phyloP scores from a whole-genome alignment of 2,797 vertebrate species.

The Dipus sagitta region DNA sequence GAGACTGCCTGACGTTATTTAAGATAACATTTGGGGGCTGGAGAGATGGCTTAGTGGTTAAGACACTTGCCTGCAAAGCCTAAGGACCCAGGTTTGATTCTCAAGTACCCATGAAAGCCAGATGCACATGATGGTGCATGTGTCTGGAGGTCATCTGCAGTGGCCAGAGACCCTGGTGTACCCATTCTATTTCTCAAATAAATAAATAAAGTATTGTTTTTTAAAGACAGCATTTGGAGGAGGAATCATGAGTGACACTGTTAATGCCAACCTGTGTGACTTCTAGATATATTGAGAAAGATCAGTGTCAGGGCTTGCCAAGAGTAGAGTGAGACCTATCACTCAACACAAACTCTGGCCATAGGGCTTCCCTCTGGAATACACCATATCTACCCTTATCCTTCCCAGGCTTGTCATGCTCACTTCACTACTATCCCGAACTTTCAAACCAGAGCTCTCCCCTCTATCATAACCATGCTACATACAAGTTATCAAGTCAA shows the following conservation, averaged over 20 bases:
- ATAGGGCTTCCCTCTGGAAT: constrained; percentile 10
- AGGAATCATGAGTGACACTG: neutral
- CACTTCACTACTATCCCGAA: neutral
- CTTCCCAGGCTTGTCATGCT: constrained; percentile 29
- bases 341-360: constrained; percentile 12
- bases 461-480: neutral
- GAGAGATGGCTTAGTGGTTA: too few species aligned
- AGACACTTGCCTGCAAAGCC: too few species aligned
- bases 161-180: too few species aligned
- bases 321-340: neutral
- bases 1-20: neutral
- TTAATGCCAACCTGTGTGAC: neutral
- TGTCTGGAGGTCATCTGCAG: too few species aligned
- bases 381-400: neutral
- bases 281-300: constrained; percentile 14
- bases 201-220: too few species aligned
- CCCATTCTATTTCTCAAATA: too few species aligned
- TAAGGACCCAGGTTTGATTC: too few species aligned
- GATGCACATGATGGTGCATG: too few species aligned
- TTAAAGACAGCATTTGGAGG: neutral
- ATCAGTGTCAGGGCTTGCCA: constrained; percentile 24
- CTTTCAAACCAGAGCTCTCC: constrained; percentile 28
- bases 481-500: constrained; percentile 55
- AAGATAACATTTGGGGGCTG: neutral
- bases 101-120: too few species aligned